phyloP scores from a whole-genome alignment of 2,888 invertebrate species.

The Phrixothrix hirtus region DNA sequence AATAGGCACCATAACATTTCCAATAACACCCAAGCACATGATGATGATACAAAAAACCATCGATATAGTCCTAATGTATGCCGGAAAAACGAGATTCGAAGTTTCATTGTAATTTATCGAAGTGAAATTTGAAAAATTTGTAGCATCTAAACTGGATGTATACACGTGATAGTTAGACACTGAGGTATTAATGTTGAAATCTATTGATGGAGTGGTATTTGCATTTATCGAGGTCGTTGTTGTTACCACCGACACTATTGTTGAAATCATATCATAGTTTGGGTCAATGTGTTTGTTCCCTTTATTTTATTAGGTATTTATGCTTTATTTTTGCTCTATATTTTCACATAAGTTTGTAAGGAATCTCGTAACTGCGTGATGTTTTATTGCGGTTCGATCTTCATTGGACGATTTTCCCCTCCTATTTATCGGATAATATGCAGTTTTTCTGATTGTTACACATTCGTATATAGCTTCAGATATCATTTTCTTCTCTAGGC shows the following conservation, averaged over 20 bases:
- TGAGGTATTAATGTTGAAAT: constrained; percentile 23
- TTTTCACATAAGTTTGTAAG: too few relatives aligned
- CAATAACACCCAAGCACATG: constrained; percentile 87
- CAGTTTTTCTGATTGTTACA: too few relatives aligned
- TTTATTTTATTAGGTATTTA: constrained; percentile 14
- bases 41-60: constrained; percentile 87
- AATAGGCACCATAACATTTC: constrained; percentile 91
- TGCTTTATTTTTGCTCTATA: constrained; percentile 18
- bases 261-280: constrained; percentile 53
- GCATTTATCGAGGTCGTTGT: constrained; percentile 23
- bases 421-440: too few relatives aligned
- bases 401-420: constrained; percentile 12
- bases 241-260: constrained; percentile 32
- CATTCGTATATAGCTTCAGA: too few relatives aligned
- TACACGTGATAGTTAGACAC: constrained; percentile 25
- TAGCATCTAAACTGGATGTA: constrained; percentile 15
- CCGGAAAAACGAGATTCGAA: constrained; percentile 64
- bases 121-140: constrained; percentile 28
- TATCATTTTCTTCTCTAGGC: too few relatives aligned
- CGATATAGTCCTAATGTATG: constrained; percentile 85
- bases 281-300: constrained; percentile 10
- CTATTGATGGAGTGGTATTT: constrained; percentile 24
- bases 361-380: constrained; percentile 14
- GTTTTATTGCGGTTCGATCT: constrained; percentile 20
- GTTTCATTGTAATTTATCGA: constrained; percentile 44